Evolutionary conservation across 1,140 invertebrate species (phyloP).

Genomic region (Pseudoatta argentina): DNA sequence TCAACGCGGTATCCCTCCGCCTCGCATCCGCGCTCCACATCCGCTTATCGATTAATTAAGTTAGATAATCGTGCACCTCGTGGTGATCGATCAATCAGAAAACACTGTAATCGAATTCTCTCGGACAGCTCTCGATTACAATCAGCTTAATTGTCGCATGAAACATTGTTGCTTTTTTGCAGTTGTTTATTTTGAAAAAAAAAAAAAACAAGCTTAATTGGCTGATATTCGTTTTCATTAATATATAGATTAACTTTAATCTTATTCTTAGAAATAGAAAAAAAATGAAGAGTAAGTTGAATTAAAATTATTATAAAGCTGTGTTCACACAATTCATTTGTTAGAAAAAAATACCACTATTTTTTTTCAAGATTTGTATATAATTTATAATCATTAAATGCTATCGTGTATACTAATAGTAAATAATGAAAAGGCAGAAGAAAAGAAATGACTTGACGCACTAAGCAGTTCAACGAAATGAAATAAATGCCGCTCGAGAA

Average conservation of each 20-base stretch:
- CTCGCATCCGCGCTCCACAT: not conserved
- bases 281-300: too few relatives aligned
- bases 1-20: slow-evolving; percentile 56
- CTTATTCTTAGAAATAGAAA: too few relatives aligned
- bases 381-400: not conserved
- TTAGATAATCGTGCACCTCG: slow-evolving; percentile 32
- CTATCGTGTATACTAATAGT: not conserved
- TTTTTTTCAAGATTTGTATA: not conserved
- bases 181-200: not conserved
- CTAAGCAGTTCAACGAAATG: slow-evolving; percentile 4
- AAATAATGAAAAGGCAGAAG: not conserved
- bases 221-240: too few relatives aligned
- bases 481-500: slow-evolving; percentile 7
- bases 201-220: not conserved
- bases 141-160: not conserved
- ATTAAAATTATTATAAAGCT: too few relatives aligned
- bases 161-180: not conserved
- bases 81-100: slow-evolving; percentile 23
- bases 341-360: too few relatives aligned
- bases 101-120: slow-evolving; percentile 37
- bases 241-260: too few relatives aligned
- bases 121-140: slow-evolving; percentile 4
- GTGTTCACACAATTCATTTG: too few relatives aligned
- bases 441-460: not conserved
- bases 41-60: slow-evolving; percentile 51